Evolutionary conservation across 2,888 invertebrate genomes (phyloP).

Genomic region (Petrolisthes cinctipes): DNA sequence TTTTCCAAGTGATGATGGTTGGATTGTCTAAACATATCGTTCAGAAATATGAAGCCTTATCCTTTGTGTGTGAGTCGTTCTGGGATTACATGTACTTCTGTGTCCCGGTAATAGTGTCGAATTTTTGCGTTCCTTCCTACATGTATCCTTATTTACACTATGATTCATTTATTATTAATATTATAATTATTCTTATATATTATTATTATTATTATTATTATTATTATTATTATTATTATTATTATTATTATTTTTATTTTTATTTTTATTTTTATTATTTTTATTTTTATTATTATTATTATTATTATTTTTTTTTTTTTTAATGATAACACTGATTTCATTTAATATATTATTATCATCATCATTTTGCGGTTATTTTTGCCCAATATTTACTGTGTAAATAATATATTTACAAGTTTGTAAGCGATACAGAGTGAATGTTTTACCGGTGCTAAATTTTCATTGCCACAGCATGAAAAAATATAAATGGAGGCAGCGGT

Average conservation of each 20-base stretch:
- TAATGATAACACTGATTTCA: conserved; percentile 48
- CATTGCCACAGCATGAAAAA: conserved; percentile 42
- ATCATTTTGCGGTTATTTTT: conserved; percentile 48
- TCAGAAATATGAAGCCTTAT: conserved; percentile 62
- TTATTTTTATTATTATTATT: too few species aligned
- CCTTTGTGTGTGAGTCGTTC: conserved; percentile 41
- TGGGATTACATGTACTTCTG: conserved; percentile 2
- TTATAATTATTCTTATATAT: too few species aligned
- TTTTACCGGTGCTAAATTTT: conserved; percentile 60
- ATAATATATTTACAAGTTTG: conserved; percentile 54
- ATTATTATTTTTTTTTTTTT: too few species aligned
- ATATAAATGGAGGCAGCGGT: neutral
- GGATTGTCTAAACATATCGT: conserved; percentile 63
- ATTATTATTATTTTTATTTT: too few species aligned
- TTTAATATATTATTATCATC: conserved; percentile 50
- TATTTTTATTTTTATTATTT: too few species aligned
- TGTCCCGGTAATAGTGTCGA: neutral
- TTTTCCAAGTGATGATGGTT: conserved; percentile 61
- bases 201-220: too few species aligned
- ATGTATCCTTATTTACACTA: neutral
- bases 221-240: too few species aligned
- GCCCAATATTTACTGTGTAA: conserved; percentile 53
- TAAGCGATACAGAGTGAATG: conserved; percentile 48
- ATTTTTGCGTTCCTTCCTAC: conserved; percentile 8
- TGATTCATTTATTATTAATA: neutral